These are phyloP conservation scores for Sinodicranocentrus sp. DNA, from an alignment of 2,888 invertebrate species.

Conservation along the genomic window DNA sequence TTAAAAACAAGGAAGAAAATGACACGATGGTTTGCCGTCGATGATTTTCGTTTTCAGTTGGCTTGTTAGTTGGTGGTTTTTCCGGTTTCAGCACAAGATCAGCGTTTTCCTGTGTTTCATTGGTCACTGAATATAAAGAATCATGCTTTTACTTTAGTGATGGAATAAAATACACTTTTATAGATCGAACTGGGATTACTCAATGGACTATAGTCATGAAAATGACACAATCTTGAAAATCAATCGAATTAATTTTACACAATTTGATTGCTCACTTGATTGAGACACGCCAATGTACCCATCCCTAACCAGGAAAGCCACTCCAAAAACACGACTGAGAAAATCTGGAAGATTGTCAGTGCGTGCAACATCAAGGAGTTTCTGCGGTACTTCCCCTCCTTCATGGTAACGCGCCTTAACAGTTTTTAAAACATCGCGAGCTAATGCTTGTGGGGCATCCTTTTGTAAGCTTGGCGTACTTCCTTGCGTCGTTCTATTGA, in stretches of 20 bases:
- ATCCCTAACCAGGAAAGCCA: conserved; percentile 49
- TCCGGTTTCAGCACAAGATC: not conserved
- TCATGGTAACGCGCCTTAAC: not conserved
- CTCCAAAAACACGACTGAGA: conserved; percentile 36
- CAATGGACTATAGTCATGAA: not conserved
- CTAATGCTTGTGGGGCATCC: conserved; percentile 25
- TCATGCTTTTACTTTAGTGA: no score
- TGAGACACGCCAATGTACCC: no score
- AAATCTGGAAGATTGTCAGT: conserved; percentile 26
- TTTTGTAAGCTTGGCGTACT: not conserved
- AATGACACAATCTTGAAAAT: not conserved
- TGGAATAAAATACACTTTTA: no score
- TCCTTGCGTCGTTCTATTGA: conserved; percentile 3
- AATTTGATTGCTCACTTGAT: no score
- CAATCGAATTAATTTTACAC: not conserved
- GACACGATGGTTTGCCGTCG: conserved; percentile 30
- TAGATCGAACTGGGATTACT: no score
- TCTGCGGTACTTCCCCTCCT: not conserved
- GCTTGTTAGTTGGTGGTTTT: conserved; percentile 3
- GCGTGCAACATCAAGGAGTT: conserved; percentile 33
- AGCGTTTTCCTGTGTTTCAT: no score
- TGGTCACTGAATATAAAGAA: no score
- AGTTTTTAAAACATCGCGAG: conserved; percentile 2
- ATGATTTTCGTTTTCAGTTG: not conserved
- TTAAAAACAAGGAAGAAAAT: conserved; percentile 4